Percentiles rank a stretch among this genome's conserved stretches.
These are phyloP conservation scores for Prolemur simus DNA, from an alignment of 2,113 vertebrate genomes.

Conservation along the genomic window DNA sequence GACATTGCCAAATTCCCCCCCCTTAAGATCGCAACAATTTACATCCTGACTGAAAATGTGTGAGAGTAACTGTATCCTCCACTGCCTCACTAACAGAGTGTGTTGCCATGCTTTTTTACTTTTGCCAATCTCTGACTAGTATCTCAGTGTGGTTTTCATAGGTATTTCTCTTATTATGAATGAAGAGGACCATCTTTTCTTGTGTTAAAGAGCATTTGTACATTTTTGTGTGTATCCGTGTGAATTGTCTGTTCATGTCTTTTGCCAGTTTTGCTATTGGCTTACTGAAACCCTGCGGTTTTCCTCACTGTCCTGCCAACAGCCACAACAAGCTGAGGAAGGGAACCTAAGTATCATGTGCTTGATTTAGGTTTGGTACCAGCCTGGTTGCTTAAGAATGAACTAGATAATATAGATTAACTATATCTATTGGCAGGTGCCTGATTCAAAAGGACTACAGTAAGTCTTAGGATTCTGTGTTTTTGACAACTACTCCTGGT, in stretches of 20 bases:
- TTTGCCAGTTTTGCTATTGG: conserved; percentile 17
- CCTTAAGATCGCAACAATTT: neutral
- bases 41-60: neutral
- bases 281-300: neutral
- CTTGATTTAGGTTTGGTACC: neutral
- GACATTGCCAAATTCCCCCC: neutral
- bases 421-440: neutral
- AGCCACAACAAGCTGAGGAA: neutral
- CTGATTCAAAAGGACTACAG: neutral
- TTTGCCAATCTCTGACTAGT: neutral
- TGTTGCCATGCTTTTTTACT: neutral
- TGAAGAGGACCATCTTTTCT: neutral
- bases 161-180: neutral
- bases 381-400: neutral
- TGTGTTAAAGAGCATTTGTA: neutral
- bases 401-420: neutral
- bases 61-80: neutral
- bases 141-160: neutral
- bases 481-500: neutral
- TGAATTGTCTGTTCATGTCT: neutral
- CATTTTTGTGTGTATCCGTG: neutral
- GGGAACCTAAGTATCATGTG: neutral
- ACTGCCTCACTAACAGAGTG: neutral
- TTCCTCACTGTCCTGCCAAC: neutral
- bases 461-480: neutral